Percentiles rank a stretch among this genome's conserved stretches.
phyloP scores from a whole-genome alignment of 2,797 vertebrate species.

The Emydoidea blandingii region DNA sequence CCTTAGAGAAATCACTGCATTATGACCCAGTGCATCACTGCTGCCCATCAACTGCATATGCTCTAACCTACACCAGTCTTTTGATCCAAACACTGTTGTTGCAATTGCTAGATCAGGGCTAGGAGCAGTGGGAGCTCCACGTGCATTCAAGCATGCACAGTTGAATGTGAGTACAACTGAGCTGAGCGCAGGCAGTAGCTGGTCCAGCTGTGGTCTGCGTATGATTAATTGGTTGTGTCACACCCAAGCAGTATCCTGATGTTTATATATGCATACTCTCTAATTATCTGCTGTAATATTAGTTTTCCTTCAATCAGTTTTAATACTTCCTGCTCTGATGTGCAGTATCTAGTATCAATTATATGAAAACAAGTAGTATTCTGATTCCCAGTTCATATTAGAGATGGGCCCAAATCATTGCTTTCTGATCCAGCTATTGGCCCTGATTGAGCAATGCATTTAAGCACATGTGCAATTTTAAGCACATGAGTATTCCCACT shows the following conservation, averaged over 20 bases:
- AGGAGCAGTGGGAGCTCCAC: not conserved
- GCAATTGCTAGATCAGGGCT: not conserved
- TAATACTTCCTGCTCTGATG: not conserved
- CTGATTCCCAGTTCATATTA: not conserved
- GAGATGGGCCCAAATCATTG: not conserved
- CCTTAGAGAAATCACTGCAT: not conserved
- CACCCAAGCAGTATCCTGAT: not conserved
- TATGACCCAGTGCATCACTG: not conserved
- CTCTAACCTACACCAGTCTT: not conserved
- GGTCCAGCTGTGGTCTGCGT: not conserved
- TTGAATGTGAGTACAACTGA: not conserved
- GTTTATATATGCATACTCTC: not conserved
- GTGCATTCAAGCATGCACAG: not conserved
- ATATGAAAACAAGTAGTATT: not conserved
- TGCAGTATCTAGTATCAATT: not conserved
- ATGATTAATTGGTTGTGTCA: not conserved
- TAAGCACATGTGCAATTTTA: not conserved
- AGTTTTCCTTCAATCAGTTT: not conserved
- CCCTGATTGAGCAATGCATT: not conserved
- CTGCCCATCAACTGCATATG: not conserved
- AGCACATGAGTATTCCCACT: not conserved
- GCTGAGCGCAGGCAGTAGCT: not conserved
- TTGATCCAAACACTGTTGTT: not conserved
- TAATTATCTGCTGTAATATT: not conserved
- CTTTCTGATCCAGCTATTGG: not conserved